Evolutionary conservation across 2,888 invertebrate species (phyloP).

Genomic region (Acronicta psi): DNA sequence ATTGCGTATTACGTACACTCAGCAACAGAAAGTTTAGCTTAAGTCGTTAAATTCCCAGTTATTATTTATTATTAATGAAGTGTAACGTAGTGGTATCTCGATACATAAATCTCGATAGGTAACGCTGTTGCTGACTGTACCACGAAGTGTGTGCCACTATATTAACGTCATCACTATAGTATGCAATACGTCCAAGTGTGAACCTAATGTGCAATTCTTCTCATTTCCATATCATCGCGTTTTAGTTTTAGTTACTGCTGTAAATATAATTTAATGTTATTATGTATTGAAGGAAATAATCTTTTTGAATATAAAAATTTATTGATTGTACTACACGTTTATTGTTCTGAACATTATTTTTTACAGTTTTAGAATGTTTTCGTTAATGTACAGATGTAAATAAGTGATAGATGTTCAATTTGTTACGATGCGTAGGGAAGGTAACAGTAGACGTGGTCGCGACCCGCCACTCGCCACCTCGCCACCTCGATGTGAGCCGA

Average conservation of each 20-base stretch:
- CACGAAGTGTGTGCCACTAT: conserved; percentile 65
- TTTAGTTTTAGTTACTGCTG: conserved; percentile 85
- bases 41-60: conserved; percentile 44
- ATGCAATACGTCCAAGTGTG: conserved; percentile 85
- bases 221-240: conserved; percentile 86
- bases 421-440: conserved; percentile 68
- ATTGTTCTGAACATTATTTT: conserved; percentile 85
- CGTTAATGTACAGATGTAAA: conserved; percentile 88
- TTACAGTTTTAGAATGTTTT: conserved; percentile 81
- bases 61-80: conserved; percentile 46
- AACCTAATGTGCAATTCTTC: conserved; percentile 87
- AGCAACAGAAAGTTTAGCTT: conserved; percentile 61
- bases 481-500: conserved; percentile 30
- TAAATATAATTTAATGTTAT: conserved; percentile 88
- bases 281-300: conserved; percentile 62
- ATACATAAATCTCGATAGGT: conserved; percentile 22
- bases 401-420: conserved; percentile 82
- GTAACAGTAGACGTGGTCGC: conserved; percentile 42
- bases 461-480: too few species aligned
- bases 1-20: conserved; percentile 70
- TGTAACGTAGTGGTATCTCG: conserved; percentile 29
- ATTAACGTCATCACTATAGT: conserved; percentile 68
- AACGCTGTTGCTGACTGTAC: conserved; percentile 56
- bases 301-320: conserved; percentile 79
- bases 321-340: conserved; percentile 73